Evolutionary conservation across 1,140 invertebrate genomes (phyloP).

Genomic region (Macrobrachium rosenbergii): DNA sequence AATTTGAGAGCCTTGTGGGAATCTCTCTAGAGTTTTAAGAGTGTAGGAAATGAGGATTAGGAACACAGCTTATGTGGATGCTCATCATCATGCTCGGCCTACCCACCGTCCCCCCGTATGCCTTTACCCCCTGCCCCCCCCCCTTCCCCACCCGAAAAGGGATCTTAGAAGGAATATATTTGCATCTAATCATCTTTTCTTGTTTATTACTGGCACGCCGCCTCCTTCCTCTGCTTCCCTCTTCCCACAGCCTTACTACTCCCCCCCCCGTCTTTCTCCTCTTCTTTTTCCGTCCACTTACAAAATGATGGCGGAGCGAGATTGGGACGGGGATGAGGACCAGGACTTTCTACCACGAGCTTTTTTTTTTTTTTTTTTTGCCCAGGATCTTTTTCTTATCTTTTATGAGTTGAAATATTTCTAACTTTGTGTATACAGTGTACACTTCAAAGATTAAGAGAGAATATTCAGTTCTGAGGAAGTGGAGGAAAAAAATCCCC

Average conservation of each 20-base stretch:
- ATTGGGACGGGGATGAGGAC: too few species aligned
- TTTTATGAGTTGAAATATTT: too few species aligned
- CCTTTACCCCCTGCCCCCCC: neutral
- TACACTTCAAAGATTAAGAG: too few species aligned
- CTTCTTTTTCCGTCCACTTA: neutral
- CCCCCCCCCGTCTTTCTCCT: neutral
- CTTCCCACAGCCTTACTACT: neutral
- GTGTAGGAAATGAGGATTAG: conserved; percentile 27
- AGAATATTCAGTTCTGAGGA: too few species aligned
- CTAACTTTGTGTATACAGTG: too few species aligned
- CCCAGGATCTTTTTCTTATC: too few species aligned
- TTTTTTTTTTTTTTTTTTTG: too few species aligned
- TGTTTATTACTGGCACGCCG: conserved; percentile 10
- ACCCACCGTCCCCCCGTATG: neutral
- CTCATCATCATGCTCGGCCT: neutral
- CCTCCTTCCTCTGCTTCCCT: conserved; percentile 3
- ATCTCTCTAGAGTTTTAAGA: conserved; percentile 20
- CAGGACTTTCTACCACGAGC: too few species aligned
- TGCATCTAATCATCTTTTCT: conserved; percentile 49
- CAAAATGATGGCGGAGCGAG: too few species aligned
- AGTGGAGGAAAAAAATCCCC: too few species aligned
- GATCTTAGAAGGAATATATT: conserved; percentile 48
- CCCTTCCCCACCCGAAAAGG: neutral
- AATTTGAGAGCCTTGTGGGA: conserved; percentile 31
- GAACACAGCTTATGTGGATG: neutral